Conservation (phyloP, 2,888 invertebrate species). For the Eupeodes luniger region DNA sequence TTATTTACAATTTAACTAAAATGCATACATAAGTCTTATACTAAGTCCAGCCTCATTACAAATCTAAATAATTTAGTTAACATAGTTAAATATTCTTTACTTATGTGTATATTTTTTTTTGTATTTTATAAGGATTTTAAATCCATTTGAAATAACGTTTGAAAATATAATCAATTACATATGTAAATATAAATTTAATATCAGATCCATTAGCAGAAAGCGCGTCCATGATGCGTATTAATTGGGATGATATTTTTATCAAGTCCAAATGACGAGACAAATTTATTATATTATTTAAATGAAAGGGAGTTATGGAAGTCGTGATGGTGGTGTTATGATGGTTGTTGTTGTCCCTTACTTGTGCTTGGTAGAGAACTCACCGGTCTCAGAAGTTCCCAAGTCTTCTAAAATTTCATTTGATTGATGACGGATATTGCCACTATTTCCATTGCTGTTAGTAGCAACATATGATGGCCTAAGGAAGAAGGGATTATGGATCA, state of each 20-base stretch:
- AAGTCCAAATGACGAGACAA: constrained; percentile 39
- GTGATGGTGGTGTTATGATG: constrained; percentile 25
- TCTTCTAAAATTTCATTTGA: constrained; percentile 82
- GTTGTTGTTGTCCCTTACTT: constrained; percentile 40
- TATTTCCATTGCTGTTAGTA: constrained; percentile 74
- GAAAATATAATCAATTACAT: too few relatives aligned
- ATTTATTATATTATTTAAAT: constrained; percentile 64
- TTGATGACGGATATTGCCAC: constrained; percentile 79
- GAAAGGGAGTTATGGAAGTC: not conserved
- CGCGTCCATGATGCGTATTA: too few relatives aligned
- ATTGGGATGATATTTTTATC: not conserved
- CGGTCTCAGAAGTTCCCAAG: constrained; percentile 75
- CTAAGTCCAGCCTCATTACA: constrained; percentile 58
- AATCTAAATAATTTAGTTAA: constrained; percentile 9
- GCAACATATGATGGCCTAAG: constrained; percentile 77
- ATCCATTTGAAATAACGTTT: constrained; percentile 35
- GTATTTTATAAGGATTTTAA: constrained; percentile 41
- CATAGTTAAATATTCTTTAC: not conserved
- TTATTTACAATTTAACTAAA: not conserved
- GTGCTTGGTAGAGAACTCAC: constrained; percentile 75
- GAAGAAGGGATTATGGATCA: constrained; percentile 79
- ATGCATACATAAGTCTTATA: constrained; percentile 47
- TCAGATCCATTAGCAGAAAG: not conserved
- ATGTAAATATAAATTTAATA: too few relatives aligned
- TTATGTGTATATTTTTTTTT: constrained; percentile 33